A percentile compares a stretch with the other conserved stretches of the same genome.
Conservation (phyloP, 2,888 invertebrate genomes). For the Mythimna lalbum region DNA sequence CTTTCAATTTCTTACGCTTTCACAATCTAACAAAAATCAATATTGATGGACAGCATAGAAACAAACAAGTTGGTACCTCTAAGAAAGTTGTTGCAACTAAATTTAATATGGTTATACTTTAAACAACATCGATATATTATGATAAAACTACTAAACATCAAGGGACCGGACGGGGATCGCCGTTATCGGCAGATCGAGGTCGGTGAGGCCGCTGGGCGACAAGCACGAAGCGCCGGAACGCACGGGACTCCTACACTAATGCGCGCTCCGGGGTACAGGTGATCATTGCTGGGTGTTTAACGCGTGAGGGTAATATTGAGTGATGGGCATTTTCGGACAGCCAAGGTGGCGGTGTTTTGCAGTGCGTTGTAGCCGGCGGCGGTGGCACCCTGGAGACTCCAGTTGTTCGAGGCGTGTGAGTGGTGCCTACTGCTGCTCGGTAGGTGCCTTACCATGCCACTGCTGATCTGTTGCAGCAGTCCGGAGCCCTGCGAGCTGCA, state of each 20-base stretch:
- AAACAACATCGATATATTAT: slow-evolving; percentile 78
- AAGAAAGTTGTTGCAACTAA: slow-evolving; percentile 75
- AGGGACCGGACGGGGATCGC: slow-evolving; percentile 77
- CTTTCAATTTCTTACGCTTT: slow-evolving; percentile 57
- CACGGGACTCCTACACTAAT: slow-evolving; percentile 35
- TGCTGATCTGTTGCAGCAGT: slow-evolving; percentile 96
- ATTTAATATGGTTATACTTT: slow-evolving; percentile 70
- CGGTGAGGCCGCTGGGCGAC: slow-evolving; percentile 21
- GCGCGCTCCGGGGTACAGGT: slow-evolving; percentile 17
- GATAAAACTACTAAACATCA: slow-evolving; percentile 76
- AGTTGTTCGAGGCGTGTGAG: slow-evolving; percentile 84
- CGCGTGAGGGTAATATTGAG: slow-evolving; percentile 93
- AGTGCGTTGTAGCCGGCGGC: slow-evolving; percentile 90
- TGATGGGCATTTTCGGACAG: slow-evolving; percentile 94
- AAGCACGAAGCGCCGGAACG: slow-evolving; percentile 17
- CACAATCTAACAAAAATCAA: slow-evolving; percentile 59
- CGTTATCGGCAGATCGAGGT: slow-evolving; percentile 40
- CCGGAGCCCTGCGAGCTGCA: slow-evolving; percentile 94
- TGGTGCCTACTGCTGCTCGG: slow-evolving; percentile 90
- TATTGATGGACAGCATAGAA: slow-evolving; percentile 66
- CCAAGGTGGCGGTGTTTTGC: slow-evolving; percentile 88
- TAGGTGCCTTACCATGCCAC: slow-evolving; percentile 98
- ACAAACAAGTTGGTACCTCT: slow-evolving; percentile 66
- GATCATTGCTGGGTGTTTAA: slow-evolving; percentile 68
- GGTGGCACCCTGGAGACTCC: slow-evolving; percentile 88